Percentiles rank a stretch among this genome's conserved stretches.
Evolutionary conservation across 2,888 invertebrate species (phyloP).

Genomic region (Clusia tigrina): DNA sequence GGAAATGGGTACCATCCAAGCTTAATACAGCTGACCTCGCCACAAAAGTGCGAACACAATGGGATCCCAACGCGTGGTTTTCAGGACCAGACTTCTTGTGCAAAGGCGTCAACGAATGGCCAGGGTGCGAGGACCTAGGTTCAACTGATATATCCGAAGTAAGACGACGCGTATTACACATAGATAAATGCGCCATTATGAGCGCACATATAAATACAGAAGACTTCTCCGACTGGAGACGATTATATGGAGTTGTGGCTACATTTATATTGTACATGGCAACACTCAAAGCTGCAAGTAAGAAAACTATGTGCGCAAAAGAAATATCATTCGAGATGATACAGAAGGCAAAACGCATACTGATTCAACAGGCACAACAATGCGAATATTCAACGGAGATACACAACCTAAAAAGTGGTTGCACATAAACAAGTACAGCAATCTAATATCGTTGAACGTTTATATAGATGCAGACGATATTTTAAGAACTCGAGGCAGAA

Average conservation of each 20-base stretch:
- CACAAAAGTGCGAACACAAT: constrained; percentile 9
- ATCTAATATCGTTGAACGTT: constrained; percentile 24
- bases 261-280: constrained; percentile 21
- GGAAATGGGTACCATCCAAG: no score
- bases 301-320: background rate
- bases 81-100: constrained; percentile 17
- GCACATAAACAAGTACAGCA: constrained; percentile 15
- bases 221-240: constrained; percentile 18
- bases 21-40: no score
- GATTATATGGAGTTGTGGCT: constrained; percentile 28
- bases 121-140: constrained; percentile 14
- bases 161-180: background rate
- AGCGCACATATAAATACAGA: background rate
- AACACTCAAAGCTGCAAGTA: constrained; percentile 14
- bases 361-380: constrained; percentile 11
- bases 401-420: no score
- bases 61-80: constrained; percentile 18
- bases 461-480: constrained; percentile 25
- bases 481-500: constrained; percentile 22
- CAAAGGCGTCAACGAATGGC: constrained; percentile 6
- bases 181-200: background rate
- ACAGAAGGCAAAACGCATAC: background rate
- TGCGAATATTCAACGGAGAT: no score
- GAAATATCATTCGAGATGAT: no score
- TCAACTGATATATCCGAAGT: background rate